Base-by-base conservation (phyloP, 2,113 vertebrate genomes). In the Dipodomys merriami region DNA sequence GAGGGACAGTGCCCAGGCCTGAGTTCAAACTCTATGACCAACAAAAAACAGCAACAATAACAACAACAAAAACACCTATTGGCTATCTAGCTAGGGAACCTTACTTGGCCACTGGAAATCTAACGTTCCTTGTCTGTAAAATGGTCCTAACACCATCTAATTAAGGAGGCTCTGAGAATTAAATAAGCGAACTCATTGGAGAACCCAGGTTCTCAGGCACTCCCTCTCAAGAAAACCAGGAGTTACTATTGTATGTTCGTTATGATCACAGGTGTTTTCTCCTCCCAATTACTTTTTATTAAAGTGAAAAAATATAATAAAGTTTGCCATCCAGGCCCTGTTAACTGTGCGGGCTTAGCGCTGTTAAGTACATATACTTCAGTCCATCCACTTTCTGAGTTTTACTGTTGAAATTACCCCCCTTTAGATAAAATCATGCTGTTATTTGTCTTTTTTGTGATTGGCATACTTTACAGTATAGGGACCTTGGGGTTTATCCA, bases 81-180 rank as follows among this genome's bases (percentile, higher is more conserved):
- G 68, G 35, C 57, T 79, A 35, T 80, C 49, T 64, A 82, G 18
- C 13, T 86, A 33, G 27, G 27, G 57, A 64, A 91, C 74, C 46
- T 46, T 74, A 73, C 53, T 88, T 88, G 91, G 68, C 57, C 25
- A 80, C 44, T 46, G 60, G 82, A 57, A 85, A 60, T 30, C 53
- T 76, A 90, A 83, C 35, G 44, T 81, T 95, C 73, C 64, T 78
- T 23, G 35, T 5, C 64, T 95, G 16, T 84, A 94, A 79, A 95
- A 64, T 71, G 60, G 69, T 39, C 67, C 35, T 64, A 46, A 83
- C 7, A 39, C 1, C 22, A 49, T 9, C 57, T 76, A 53, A 86
- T 46, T 78, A 90, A 94, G 39, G 60, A 67, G 62, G n/a, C 29
- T 39, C 8, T 73, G 35, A 94, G 23, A 67, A 88, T 89, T 79